Conservation (phyloP, 2,113 vertebrate genomes). For the Todiramphus chloris region DNA sequence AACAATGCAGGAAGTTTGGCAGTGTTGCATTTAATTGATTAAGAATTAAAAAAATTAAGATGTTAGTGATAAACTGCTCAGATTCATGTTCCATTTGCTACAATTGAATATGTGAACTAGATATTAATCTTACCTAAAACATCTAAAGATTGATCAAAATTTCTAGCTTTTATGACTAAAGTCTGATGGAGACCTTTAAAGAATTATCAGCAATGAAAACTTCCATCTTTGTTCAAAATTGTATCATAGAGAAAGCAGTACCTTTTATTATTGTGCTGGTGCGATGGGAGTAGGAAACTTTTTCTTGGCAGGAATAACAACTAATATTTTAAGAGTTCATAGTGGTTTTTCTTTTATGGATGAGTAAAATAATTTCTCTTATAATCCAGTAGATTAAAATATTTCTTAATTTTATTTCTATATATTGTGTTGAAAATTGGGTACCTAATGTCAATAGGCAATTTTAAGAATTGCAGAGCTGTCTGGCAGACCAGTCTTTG, state of each 20-base stretch:
- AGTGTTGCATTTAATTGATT: not conserved
- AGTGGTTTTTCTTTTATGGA: not conserved
- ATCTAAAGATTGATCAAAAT: not conserved
- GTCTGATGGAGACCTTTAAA: not conserved
- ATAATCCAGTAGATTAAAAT: not conserved
- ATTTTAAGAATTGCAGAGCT: not conserved
- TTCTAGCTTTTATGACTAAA: not conserved
- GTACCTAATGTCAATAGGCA: not conserved
- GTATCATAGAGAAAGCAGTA: not conserved
- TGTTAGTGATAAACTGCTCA: not conserved
- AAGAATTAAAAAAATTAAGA: not conserved
- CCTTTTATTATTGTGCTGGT: not conserved
- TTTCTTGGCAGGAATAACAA: not conserved
- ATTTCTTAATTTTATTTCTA: not conserved
- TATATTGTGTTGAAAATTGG: not conserved
- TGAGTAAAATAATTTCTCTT: not conserved
- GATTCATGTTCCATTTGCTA: not conserved
- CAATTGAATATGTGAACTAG: not conserved
- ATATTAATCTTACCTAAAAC: not conserved
- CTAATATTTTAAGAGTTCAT: not conserved
- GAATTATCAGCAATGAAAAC: not conserved
- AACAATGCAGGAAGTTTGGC: not conserved
- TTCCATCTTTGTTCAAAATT: not conserved
- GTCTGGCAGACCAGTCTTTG: not conserved
- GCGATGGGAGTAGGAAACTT: not conserved